A percentile compares a stretch with the other conserved stretches of the same genome.
These are phyloP conservation scores for Coregonus sp. DNA, from an alignment of 2,797 vertebrate genomes.

Conservation along the genomic window DNA sequence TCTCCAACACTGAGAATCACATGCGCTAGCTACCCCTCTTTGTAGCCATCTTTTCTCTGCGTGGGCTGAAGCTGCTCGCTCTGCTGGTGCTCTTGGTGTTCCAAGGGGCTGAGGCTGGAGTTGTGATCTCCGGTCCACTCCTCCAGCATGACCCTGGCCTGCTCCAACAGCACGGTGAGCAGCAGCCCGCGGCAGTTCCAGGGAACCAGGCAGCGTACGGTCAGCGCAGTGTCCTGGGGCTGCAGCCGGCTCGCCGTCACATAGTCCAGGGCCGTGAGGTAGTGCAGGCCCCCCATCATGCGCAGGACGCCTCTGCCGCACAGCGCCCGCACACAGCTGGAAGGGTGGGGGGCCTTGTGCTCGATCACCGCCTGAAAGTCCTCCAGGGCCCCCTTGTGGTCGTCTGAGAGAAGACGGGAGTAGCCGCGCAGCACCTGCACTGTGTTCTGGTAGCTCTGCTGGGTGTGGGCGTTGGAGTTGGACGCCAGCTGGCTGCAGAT, in stretches of 20 bases:
- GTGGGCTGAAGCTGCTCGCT: slow-evolving; percentile 25
- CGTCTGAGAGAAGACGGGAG: slow-evolving; percentile 79
- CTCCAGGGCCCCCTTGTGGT: slow-evolving; percentile 77
- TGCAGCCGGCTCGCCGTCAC: slow-evolving; percentile 87
- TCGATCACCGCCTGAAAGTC: slow-evolving; percentile 92
- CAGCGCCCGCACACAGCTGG: slow-evolving; percentile 88
- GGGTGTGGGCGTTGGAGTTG: slow-evolving; percentile 37
- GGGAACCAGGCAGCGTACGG: slow-evolving; percentile 87
- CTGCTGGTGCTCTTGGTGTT: slow-evolving; percentile 36
- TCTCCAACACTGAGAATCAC: too few species aligned
- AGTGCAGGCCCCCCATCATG: slow-evolving; percentile 78
- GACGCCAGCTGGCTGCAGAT: slow-evolving; percentile 85
- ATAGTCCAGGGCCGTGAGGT: slow-evolving; percentile 90
- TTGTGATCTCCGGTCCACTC: slow-evolving; percentile 33
- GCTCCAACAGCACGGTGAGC: slow-evolving; percentile 77
- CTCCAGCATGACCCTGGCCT: slow-evolving; percentile 86
- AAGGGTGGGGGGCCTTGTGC: slow-evolving; percentile 82
- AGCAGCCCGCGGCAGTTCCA: slow-evolving; percentile 91
- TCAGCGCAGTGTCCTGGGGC: slow-evolving; percentile 82
- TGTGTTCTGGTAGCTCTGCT: slow-evolving; percentile 82
- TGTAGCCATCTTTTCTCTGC: slow-evolving; percentile 52
- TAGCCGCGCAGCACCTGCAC: slow-evolving; percentile 88
- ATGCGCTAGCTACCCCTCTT: slow-evolving; percentile 77
- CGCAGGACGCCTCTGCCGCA: slow-evolving; percentile 90
- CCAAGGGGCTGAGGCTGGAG: slow-evolving; percentile 24